Evolutionary conservation across 2,797 vertebrate species (phyloP).

Genomic region (Thripadectes ignobilis): DNA sequence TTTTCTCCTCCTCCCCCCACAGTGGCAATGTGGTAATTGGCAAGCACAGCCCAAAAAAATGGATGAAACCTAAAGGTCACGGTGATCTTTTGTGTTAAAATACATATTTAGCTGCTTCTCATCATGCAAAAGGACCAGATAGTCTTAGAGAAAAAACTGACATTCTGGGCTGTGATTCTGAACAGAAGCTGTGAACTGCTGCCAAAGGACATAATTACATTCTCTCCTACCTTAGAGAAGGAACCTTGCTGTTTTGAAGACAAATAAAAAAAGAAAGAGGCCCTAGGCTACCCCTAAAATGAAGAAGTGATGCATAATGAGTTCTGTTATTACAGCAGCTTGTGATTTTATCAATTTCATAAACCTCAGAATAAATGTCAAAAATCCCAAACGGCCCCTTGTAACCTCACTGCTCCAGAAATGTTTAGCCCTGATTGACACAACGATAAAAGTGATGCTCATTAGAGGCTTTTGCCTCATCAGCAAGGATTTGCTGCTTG

Average conservation of each 20-base stretch:
- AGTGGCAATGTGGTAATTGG: background rate
- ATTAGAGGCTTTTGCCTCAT: background rate
- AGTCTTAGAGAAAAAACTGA: background rate
- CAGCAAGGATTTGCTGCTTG: background rate
- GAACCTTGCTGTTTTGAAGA: background rate
- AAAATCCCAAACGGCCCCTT: background rate
- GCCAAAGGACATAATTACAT: constrained; percentile 13
- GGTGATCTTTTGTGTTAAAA: constrained; percentile 4
- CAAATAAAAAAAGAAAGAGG: background rate
- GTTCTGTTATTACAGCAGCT: background rate
- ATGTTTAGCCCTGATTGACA: background rate
- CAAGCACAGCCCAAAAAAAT: background rate
- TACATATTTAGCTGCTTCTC: background rate
- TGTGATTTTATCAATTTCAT: background rate
- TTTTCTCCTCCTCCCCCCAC: rapidly evolving
- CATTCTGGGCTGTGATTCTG: background rate
- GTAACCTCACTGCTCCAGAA: background rate
- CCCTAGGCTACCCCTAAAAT: constrained; percentile 1
- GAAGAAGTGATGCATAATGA: constrained; percentile 18
- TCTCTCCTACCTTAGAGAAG: background rate
- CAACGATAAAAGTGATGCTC: background rate
- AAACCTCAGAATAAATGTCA: constrained; percentile 16
- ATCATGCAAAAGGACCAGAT: background rate
- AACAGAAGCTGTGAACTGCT: background rate
- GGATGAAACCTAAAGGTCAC: background rate